Evolutionary conservation across 1,140 invertebrate species (phyloP), one percentile per base, ranked within the genome.

Genomic region (Odontomachus brunneus): DNA sequence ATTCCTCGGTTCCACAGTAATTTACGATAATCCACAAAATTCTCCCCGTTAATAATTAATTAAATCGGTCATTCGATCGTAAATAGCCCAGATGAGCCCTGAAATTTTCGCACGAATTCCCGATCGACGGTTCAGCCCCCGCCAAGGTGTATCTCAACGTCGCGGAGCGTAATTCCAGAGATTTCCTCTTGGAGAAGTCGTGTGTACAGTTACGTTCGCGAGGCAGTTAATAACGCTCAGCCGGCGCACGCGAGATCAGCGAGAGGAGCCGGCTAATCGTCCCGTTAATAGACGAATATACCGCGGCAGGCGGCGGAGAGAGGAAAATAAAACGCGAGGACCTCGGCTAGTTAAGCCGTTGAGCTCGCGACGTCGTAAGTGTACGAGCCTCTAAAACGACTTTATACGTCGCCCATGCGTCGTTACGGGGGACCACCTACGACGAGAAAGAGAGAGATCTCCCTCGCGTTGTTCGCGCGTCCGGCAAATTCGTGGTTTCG

Each of bases 401-500:
- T 83, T 78, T 48, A 55, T 55, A 62, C 44, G 26, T 51, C 51
- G 49, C 59, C 38, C 15, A 60, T 33, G 51, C 49, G 57, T 85
- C 84, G 74, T 74, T 84, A 81, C 38, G 26, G 24, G 19, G 17
- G 87, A 88, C 83, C 87, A 85, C 87, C 87, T 82, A 88, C 29
- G 72, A 69, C 44, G 85, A 55, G 29, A 44, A 7, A 44, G 38
- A 44, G 38, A 44, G 38, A 44, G 62, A 55, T 67, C 49, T 57
- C 22, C 22, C 38, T 55, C 44, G 15, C 38, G 38, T 11, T 44
- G 67, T 74, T 75, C 49, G 24, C 78, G 48, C 29, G 60, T 49
- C 53, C 53, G 66, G 38, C 62, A 87, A 89, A 89, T 89, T 87
- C 57, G 59, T 51, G 78, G 82, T 88, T 84, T 84, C 60, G 38